phyloP scores from a whole-genome alignment of 2,797 vertebrate genomes.

The Mastacembelus armatus region DNA sequence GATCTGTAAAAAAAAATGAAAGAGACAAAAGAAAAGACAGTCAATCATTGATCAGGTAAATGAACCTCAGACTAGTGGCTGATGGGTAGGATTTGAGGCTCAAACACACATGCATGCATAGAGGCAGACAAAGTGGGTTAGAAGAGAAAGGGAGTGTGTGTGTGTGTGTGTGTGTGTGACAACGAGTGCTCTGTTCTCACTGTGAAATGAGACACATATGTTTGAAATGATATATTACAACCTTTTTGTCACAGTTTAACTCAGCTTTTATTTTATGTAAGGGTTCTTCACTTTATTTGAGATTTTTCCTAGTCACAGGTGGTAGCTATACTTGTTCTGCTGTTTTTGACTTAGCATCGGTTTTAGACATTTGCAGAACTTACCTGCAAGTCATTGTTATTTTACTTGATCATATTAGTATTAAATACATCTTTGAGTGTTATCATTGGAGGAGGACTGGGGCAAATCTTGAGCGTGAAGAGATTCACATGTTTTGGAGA shows the following conservation, averaged over 20 bases:
- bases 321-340: not conserved
- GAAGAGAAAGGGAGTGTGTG: slow-evolving; percentile 2
- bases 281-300: not conserved
- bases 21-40: slow-evolving; percentile 16
- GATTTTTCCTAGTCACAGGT: slow-evolving; percentile 1
- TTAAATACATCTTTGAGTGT: not conserved
- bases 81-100: slow-evolving; percentile 37
- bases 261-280: not conserved
- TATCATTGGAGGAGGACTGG: not conserved
- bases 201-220: slow-evolving; percentile 15
- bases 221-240: slow-evolving; percentile 11
- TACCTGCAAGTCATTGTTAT: slow-evolving; percentile 13
- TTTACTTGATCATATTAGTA: slow-evolving; percentile 13
- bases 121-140: slow-evolving; percentile 35
- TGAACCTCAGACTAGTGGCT: slow-evolving; percentile 49
- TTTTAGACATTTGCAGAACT: slow-evolving; percentile 18
- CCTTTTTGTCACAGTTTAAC: not conserved
- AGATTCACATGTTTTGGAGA: not conserved
- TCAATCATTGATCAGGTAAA: slow-evolving; percentile 66
- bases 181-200: slow-evolving; percentile 11
- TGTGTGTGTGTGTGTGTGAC: not conserved
- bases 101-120: slow-evolving; percentile 26
- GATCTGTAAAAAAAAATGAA: not conserved
- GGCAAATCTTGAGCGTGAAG: not conserved
- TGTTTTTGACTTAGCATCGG: not conserved